Percentiles rank a stretch among this genome's conserved stretches.
Evolutionary conservation across 2,888 invertebrate genomes (phyloP).

Genomic region (Sclerodermus sp.): DNA sequence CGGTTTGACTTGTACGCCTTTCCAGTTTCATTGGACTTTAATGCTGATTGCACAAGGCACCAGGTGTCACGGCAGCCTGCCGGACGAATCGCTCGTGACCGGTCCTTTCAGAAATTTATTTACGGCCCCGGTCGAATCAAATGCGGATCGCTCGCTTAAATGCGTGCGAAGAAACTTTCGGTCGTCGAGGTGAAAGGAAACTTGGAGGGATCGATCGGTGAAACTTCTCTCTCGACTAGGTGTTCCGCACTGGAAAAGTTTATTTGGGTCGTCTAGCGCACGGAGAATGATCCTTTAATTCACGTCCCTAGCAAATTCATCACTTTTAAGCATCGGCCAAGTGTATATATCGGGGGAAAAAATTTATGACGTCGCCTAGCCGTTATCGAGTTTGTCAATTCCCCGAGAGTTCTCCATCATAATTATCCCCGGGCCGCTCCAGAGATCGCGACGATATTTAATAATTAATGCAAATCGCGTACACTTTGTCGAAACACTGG

Average conservation of each 20-base stretch:
- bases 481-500: too few species aligned
- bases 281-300: slow-evolving; percentile 24
- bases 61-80: slow-evolving; percentile 20
- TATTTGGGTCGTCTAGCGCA: slow-evolving; percentile 23
- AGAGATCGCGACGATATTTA: too few species aligned
- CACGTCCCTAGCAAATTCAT: slow-evolving; percentile 14
- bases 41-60: slow-evolving; percentile 24
- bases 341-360: neutral
- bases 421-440: neutral
- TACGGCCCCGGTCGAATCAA: slow-evolving; percentile 10
- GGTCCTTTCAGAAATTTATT: slow-evolving; percentile 19
- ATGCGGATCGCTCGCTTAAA: slow-evolving; percentile 16
- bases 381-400: neutral
- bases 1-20: slow-evolving; percentile 15
- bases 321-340: neutral
- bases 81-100: slow-evolving; percentile 15
- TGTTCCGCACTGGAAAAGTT: slow-evolving; percentile 11
- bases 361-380: neutral
- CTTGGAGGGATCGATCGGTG: slow-evolving; percentile 16
- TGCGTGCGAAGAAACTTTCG: slow-evolving; percentile 16
- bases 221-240: slow-evolving; percentile 15
- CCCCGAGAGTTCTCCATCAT: neutral
- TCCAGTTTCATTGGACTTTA: slow-evolving; percentile 28
- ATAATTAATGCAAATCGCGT: too few species aligned
- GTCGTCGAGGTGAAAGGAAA: slow-evolving; percentile 6